Evolutionary conservation across 2,797 vertebrate species (phyloP), one percentile per base, ranked within the genome.

Genomic region (Xenopus petersii): DNA sequence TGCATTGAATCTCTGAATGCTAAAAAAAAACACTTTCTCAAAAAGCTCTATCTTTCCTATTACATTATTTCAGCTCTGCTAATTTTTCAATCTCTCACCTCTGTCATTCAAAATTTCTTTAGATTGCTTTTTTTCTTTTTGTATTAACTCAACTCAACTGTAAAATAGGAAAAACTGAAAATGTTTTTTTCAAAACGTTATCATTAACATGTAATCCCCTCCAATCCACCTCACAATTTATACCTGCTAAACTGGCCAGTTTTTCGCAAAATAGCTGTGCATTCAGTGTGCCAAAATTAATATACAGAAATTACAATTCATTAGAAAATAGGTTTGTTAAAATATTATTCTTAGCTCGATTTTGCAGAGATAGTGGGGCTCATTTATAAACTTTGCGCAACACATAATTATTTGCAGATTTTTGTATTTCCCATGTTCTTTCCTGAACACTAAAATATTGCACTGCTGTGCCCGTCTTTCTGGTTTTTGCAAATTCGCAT

Each of bases 41-140:
- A 69, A 42, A 73, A 79, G 64, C 66, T 21, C 66, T 59, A 60
- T 73, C 61, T 74, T 74, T 79, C 61, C 71, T 70, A 79, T 79
- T 79, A 79, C 65, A 79, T 79, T 79, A 79, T 79, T 79, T 79
- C 76, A 79, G 76, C 71, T 79, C 76, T 79, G 71, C 71, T 79
- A 79, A 79, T 79, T 79, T 79, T 79, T 79, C 76, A 79, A 79
- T 79, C 71, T 70, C 55, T 69, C 66, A 74, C 76, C 71, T 79
- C 76, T 79, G 76, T 74, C 76, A 79, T 79, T 79, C 76, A 79
- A 79, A 79, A 70, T 79, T 73, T 74, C 65, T 73, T 79, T 59
- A 64, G 60, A 79, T 70, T 72, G 75, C 71, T 78, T 78, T 78
- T 76, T 78, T 65, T 70, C 67, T 78, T 78, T 71, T 76, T 78